Evolutionary conservation across 2,797 vertebrate genomes (phyloP).

Genomic region (Tauraco hartlaubi): DNA sequence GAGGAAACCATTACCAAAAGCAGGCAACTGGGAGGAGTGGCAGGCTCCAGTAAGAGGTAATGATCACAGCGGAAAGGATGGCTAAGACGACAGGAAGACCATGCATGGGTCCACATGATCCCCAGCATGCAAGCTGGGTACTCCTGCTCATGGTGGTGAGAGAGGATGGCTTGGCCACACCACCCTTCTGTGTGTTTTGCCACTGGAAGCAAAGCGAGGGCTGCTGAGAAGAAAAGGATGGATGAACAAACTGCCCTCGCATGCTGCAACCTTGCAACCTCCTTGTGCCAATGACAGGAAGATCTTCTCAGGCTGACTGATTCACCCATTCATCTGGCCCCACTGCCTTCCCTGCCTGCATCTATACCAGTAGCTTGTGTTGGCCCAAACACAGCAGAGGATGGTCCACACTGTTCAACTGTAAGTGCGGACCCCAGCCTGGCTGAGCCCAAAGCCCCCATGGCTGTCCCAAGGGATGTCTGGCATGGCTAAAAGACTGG

Average conservation of each 20-base stretch:
- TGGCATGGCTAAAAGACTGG: not conserved
- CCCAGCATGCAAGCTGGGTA: not conserved
- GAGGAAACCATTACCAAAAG: not conserved
- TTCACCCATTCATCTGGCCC: not conserved
- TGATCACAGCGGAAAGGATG: not conserved
- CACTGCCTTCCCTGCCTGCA: not conserved
- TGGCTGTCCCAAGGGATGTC: not conserved
- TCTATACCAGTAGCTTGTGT: not conserved
- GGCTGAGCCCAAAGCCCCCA: not conserved
- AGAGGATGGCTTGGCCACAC: fast-evolving
- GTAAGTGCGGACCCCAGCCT: not conserved
- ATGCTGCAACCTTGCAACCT: not conserved
- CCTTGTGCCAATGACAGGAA: not conserved
- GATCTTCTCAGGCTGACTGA: not conserved
- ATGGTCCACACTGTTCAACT: not conserved
- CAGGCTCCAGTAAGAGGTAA: not conserved
- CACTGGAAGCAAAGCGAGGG: not conserved
- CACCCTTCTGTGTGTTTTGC: not conserved
- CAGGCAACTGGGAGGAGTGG: not conserved
- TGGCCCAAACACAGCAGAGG: not conserved
- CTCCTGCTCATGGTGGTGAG: not conserved
- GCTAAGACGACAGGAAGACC: not conserved
- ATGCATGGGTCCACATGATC: not conserved
- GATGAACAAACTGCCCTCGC: not conserved
- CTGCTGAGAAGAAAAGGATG: not conserved